These are phyloP conservation scores for Caenorhabditis tropicalis DNA, from an alignment of 1,140 invertebrate genomes.

Conservation along the genomic window DNA sequence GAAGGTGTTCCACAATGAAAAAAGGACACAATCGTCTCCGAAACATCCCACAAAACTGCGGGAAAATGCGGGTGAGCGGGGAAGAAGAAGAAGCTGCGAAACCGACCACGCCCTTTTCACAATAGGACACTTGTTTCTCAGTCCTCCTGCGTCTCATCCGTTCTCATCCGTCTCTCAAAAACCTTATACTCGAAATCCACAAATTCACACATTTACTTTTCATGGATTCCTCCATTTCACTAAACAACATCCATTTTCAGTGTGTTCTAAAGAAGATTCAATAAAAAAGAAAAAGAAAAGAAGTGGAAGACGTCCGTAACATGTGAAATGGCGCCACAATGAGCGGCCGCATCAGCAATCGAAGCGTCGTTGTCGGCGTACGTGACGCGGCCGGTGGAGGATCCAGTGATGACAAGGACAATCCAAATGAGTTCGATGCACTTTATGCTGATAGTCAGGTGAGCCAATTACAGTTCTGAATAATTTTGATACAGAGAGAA, in stretches of 20 bases:
- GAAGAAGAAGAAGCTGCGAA: conserved; percentile 21
- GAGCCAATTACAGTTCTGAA: background rate
- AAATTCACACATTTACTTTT: background rate
- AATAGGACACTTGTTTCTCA: conserved; percentile 43
- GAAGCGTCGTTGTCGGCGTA: conserved; percentile 25
- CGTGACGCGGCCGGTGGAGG: conserved; percentile 29
- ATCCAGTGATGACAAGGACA: conserved; percentile 33
- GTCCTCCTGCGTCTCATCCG: conserved; percentile 5
- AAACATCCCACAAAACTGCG: conserved; percentile 8
- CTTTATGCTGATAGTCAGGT: conserved; percentile 43
- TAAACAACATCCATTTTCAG: background rate
- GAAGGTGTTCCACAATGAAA: conserved; percentile 14
- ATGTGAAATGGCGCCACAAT: conserved; percentile 43
- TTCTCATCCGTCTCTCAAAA: background rate
- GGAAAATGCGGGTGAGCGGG: background rate
- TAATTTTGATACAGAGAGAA: no score
- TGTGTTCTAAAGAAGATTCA: background rate
- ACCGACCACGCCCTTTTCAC: conserved; percentile 41
- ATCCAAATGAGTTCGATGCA: conserved; percentile 32
- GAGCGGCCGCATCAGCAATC: conserved; percentile 42
- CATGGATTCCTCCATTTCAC: background rate
- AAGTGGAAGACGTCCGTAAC: background rate
- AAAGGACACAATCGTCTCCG: conserved; percentile 27
- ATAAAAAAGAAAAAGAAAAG: background rate
- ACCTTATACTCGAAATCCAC: background rate